Evolutionary conservation across 2,797 vertebrate species (phyloP), one percentile per base, ranked within the genome.

Genomic region (Helostoma temminkii): DNA sequence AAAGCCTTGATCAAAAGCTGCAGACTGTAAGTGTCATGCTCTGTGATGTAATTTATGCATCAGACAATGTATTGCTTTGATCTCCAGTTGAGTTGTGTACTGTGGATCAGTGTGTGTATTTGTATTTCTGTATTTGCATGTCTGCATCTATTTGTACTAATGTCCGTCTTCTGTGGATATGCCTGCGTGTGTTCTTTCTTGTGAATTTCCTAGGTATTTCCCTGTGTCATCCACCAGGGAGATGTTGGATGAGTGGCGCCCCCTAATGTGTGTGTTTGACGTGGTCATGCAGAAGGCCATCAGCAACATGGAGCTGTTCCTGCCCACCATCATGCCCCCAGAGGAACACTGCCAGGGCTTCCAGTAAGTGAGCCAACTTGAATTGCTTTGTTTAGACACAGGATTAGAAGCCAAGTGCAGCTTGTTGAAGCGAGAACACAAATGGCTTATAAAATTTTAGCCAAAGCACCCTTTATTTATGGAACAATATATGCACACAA

Each of bases 1-100:
- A 99, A 98, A 93, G 97, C 96, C 64, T 92, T 99, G 32, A 95
- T 99, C 92, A 98, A 98, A 93, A 97, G 94, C 94, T 99, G 97
- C 93, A 93, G 98, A 89, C 96, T 95, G 98, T 99, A 94, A 98
- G 98, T 98, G 78, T 71, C 76, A 36, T 66, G 63, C 34, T 61
- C 73, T 81, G 71, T 82, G 79, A 83, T 67, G 76, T 72, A 45
- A 78, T 81, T 79, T 82, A 53, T 68, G 60, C 41, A 9, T 22
- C 4, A 52, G 69, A 71, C 82, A 78, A 82, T 78, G 72, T 46
- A 4, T 53, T 5, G 37, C 82, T 88, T 83, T 89, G 76, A 88
- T 89, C 53, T 48, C 10, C 3, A 10, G 36, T 78, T 70, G 69
- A 76, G 69, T 66, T 74, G 47, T 19, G 42, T 69, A 30, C 66